Conservation (phyloP, 2,113 vertebrate species). For the Lates calcarifer region DNA sequence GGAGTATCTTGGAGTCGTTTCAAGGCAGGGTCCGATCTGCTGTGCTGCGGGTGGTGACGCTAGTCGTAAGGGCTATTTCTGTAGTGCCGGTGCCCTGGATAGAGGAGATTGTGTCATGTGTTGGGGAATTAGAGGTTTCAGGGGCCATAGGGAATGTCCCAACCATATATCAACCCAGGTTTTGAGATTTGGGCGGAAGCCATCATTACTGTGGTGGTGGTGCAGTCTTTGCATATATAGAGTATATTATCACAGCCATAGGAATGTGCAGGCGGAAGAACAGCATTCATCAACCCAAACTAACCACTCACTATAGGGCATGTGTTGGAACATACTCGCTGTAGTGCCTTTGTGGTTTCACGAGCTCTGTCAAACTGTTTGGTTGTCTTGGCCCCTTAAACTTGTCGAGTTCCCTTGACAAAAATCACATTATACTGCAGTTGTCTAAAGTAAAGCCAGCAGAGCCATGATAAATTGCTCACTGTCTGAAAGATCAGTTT, state of each 20-base stretch:
- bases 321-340: constrained; percentile 26
- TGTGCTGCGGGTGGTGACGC: neutral
- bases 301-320: constrained; percentile 9
- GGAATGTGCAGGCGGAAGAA: constrained; percentile 56
- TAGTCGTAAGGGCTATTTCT: constrained; percentile 32
- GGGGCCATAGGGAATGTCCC: constrained; percentile 45
- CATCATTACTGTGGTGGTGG: constrained; percentile 23
- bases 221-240: constrained; percentile 32
- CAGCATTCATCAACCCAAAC: constrained; percentile 19
- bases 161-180: constrained; percentile 24
- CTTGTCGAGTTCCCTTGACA: constrained; percentile 45
- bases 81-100: constrained; percentile 23
- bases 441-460: constrained; percentile 37
- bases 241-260: constrained; percentile 32
- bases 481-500: constrained; percentile 28
- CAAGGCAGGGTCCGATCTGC: constrained; percentile 9
- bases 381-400: constrained; percentile 41
- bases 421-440: constrained; percentile 50
- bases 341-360: constrained; percentile 43
- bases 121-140: constrained; percentile 9
- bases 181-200: constrained; percentile 42
- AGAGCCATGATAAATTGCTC: constrained; percentile 19
- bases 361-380: constrained; percentile 39
- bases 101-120: constrained; percentile 29
- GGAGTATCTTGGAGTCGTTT: constrained; percentile 26